Evolutionary conservation across 1,140 invertebrate genomes (phyloP), one percentile per base, ranked within the genome.

Genomic region (Aporrectodea caliginosa): DNA sequence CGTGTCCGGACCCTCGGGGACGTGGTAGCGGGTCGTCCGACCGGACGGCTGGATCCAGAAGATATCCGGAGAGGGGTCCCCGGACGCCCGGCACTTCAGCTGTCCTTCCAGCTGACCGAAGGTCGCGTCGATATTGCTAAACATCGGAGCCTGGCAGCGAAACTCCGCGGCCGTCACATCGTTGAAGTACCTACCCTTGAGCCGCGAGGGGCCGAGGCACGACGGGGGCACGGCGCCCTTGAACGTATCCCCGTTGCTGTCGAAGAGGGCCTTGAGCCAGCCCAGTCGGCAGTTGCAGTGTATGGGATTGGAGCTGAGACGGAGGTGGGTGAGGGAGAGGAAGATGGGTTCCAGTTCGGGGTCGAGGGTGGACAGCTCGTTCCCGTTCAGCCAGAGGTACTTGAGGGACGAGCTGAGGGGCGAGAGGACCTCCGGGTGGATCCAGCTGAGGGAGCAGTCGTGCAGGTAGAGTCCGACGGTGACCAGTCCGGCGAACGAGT

Each of bases 241-340:
- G 78, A 87, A 87, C 2, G 86, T 79, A 31, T 83, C 81, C 29
- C 69, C 79, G 32, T 82, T 74, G 14, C 75, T 79, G 12, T 80
- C 80, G 81, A 82, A 88, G 77, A 85, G 86, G 16, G 84, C 79
- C 68, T 84, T 85, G 35, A 88, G 78, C 87, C 87, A 88, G n/a
- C 79, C 73, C 22, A 85, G 79, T 75, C 86, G 85, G 80, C 87
- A 88, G 81, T 88, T 87, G 78, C 87, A 88, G 73, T 87, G 86
- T 27, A 88, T 82, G 1, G 85, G 84, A 81, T 88, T 88, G 16
- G 84, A 80, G 22, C 85, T 85, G 31, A 88, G 81, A 31, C 86
- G 82, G 6, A 87, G 79, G 80, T 88, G 86, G 69, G 82, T 84
- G 58, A 88, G 78, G 12, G 81, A 84, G 70, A 80, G 83, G 78